Evolutionary conservation across 1,140 invertebrate species (phyloP).

Genomic region (Parasteatoda tepidariorum): DNA sequence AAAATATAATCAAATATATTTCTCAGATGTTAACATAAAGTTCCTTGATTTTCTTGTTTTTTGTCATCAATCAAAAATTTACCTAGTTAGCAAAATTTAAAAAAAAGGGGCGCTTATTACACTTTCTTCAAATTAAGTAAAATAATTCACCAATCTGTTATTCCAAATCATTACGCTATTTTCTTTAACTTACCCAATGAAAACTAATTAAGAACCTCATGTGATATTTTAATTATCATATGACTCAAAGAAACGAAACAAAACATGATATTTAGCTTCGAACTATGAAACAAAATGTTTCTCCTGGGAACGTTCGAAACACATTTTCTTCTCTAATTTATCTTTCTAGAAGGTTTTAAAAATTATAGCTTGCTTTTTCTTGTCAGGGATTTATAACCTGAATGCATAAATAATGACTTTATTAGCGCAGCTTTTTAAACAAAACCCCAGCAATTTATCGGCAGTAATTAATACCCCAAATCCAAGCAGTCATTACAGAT

Average conservation of each 20-base stretch:
- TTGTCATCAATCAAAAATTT: too few species aligned
- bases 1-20: too few species aligned
- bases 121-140: too few species aligned
- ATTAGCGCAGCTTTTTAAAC: constrained; percentile 11
- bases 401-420: constrained; percentile 16
- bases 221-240: background rate
- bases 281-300: background rate
- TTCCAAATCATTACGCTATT: too few species aligned
- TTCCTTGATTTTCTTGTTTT: too few species aligned
- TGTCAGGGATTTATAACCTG: background rate
- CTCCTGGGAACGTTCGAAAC: background rate
- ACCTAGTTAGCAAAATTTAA: too few species aligned
- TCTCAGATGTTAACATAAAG: too few species aligned
- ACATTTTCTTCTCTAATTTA: background rate
- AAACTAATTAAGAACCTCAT: background rate
- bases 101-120: too few species aligned
- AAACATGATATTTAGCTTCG: background rate
- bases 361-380: background rate
- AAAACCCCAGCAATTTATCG: background rate
- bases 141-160: too few species aligned
- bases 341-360: constrained; percentile 1
- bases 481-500: constrained; percentile 12
- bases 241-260: background rate
- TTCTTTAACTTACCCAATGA: too few species aligned
- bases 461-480: constrained; percentile 20